Percentiles rank a stretch among this genome's conserved stretches.
These are phyloP conservation scores for Marmota flaviventris DNA, from an alignment of 2,113 vertebrate species.

Conservation along the genomic window DNA sequence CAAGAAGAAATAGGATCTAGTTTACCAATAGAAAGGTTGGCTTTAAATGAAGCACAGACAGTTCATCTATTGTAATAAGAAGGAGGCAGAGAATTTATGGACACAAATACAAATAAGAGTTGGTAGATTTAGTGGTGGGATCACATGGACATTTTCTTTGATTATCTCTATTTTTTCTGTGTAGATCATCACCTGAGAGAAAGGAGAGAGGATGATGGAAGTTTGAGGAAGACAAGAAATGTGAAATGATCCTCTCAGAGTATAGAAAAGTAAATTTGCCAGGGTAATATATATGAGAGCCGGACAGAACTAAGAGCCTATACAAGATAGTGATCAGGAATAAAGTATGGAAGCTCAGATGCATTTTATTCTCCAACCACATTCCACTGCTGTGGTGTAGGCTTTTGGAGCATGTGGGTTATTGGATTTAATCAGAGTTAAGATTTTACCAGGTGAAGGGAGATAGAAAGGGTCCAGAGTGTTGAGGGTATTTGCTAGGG, in stretches of 20 bases:
- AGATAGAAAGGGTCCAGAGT: neutral
- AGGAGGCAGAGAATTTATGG: neutral
- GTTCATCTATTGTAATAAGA: neutral
- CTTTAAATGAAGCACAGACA: neutral
- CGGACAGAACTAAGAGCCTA: neutral
- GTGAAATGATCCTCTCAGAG: constrained; percentile 21
- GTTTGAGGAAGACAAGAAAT: constrained; percentile 45
- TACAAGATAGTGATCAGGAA: neutral
- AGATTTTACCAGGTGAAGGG: neutral
- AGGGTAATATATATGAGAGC: neutral
- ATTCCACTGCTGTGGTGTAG: neutral
- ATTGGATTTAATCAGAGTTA: constrained; percentile 41
- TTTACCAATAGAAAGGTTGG: neutral
- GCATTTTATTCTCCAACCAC: neutral
- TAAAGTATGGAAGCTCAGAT: neutral
- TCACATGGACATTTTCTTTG: constrained; percentile 10
- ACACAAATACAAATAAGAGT: neutral
- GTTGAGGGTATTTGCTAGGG: neutral
- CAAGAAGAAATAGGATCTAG: neutral
- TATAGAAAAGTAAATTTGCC: constrained; percentile 7
- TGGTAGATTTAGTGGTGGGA: neutral
- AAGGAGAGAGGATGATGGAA: neutral
- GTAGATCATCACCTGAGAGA: neutral
- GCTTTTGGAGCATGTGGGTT: neutral
- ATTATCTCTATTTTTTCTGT: constrained; percentile 40